These are phyloP conservation scores for Rhizomys pruinosus DNA, from an alignment of 2,113 vertebrate species.

Conservation along the genomic window DNA sequence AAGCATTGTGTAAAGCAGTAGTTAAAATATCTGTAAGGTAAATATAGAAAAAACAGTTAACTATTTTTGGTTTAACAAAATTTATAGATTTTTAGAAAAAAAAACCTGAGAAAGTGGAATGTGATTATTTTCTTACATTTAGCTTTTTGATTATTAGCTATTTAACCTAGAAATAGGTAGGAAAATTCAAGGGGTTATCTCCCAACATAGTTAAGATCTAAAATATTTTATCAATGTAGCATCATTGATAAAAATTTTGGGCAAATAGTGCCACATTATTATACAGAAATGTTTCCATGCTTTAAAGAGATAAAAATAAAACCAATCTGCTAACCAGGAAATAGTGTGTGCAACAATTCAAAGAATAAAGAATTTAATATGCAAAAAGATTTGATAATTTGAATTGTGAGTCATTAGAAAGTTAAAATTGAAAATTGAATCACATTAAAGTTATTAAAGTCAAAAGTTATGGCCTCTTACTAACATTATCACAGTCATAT, in stretches of 20 bases:
- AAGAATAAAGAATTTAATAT: constrained; percentile 36
- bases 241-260: constrained; percentile 36
- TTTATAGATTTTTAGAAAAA: constrained; percentile 23
- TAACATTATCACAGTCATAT: constrained; percentile 50
- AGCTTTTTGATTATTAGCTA: background rate
- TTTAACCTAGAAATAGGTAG: background rate
- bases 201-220: background rate
- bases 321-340: constrained; percentile 63
- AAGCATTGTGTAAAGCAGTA: background rate
- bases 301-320: constrained; percentile 67
- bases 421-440: constrained; percentile 76
- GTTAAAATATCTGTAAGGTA: background rate
- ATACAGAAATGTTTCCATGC: constrained; percentile 30
- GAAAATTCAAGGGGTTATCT: background rate
- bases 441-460: constrained; percentile 74
- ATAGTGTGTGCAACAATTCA: constrained; percentile 36
- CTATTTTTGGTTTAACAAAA: background rate
- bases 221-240: background rate
- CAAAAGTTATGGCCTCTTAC: constrained; percentile 56
- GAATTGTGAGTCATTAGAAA: constrained; percentile 57
- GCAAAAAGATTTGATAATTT: constrained; percentile 57
- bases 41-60: background rate
- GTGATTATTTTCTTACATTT: background rate
- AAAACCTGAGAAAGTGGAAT: background rate
- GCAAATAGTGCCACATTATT: constrained; percentile 58